Conservation (phyloP, 1,140 invertebrate species). For the Euura lappo region DNA sequence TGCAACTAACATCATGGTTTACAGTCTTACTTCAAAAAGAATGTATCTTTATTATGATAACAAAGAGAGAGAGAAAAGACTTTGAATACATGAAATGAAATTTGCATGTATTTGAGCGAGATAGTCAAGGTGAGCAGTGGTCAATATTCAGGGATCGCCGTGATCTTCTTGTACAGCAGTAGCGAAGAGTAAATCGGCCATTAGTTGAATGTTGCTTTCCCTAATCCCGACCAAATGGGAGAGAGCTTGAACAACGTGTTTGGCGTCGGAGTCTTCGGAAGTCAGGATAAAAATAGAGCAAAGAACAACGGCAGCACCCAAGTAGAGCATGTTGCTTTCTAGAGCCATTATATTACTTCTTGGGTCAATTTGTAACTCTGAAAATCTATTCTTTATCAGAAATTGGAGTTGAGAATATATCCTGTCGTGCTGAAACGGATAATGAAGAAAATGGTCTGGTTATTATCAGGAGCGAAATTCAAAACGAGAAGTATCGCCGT, state of each 20-base stretch:
- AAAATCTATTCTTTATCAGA: slow-evolving; percentile 18
- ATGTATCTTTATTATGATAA: too few relatives aligned
- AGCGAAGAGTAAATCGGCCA: slow-evolving; percentile 28
- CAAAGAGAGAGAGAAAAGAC: too few relatives aligned
- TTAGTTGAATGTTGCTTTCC: slow-evolving; percentile 28
- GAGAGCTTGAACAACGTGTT: slow-evolving; percentile 21
- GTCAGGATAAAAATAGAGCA: slow-evolving; percentile 31
- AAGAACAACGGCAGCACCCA: slow-evolving; percentile 38
- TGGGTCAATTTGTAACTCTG: slow-evolving; percentile 9
- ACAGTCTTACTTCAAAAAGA: too few relatives aligned
- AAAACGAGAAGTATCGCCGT: not conserved
- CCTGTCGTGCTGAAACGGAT: slow-evolving; percentile 33
- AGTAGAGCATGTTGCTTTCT: slow-evolving; percentile 32
- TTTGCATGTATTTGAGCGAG: too few relatives aligned
- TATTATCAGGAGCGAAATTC: not conserved
- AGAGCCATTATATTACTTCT: slow-evolving; percentile 22
- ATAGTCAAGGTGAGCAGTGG: too few relatives aligned
- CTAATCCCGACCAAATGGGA: slow-evolving; percentile 23
- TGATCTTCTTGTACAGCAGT: not conserved
- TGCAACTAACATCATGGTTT: too few relatives aligned
- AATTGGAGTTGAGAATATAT: slow-evolving; percentile 31
- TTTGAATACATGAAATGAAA: too few relatives aligned
- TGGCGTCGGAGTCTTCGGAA: slow-evolving; percentile 11
- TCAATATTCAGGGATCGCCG: too few relatives aligned
- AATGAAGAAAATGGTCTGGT: slow-evolving; percentile 11